Evolutionary conservation across 2,888 invertebrate species (phyloP).

Genomic region (Lottia gigantea): DNA sequence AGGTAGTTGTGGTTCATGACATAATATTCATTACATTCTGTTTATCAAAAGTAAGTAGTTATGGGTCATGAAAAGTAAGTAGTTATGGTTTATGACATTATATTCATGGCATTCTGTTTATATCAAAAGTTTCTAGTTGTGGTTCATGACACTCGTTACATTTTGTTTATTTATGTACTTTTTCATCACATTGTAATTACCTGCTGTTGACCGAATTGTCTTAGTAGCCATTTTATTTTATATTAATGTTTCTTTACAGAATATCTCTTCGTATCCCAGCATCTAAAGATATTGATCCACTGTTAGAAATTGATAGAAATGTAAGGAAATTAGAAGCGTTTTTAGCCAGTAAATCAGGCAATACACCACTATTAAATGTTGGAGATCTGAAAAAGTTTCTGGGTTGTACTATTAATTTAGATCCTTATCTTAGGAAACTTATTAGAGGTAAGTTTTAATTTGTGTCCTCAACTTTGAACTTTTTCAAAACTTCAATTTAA

Average conservation of each 20-base stretch:
- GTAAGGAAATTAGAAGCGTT: slow-evolving; percentile 95
- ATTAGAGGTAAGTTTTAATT: slow-evolving; percentile 82
- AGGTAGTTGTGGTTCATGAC: too few species aligned
- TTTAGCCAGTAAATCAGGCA: slow-evolving; percentile 79
- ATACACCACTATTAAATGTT: slow-evolving; percentile 67
- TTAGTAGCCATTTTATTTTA: neutral
- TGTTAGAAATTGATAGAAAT: slow-evolving; percentile 92
- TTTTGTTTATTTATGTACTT: too few species aligned
- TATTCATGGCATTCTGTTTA: too few species aligned
- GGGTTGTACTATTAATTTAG: slow-evolving; percentile 97
- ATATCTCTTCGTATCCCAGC: slow-evolving; percentile 74
- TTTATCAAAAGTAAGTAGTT: too few species aligned
- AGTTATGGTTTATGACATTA: too few species aligned
- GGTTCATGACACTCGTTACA: too few species aligned
- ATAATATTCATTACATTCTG: too few species aligned
- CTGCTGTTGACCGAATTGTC: too few species aligned
- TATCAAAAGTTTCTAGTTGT: too few species aligned
- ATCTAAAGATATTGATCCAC: slow-evolving; percentile 86
- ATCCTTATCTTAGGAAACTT: slow-evolving; percentile 96
- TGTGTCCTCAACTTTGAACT: too few species aligned
- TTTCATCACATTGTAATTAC: neutral
- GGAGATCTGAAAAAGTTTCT: slow-evolving; percentile 86
- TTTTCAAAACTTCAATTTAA: too few species aligned
- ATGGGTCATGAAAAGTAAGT: too few species aligned
- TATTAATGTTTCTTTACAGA: slow-evolving; percentile 30